Evolutionary conservation across 2,797 vertebrate genomes (phyloP).

Genomic region (Hephaestus fuliginosus): DNA sequence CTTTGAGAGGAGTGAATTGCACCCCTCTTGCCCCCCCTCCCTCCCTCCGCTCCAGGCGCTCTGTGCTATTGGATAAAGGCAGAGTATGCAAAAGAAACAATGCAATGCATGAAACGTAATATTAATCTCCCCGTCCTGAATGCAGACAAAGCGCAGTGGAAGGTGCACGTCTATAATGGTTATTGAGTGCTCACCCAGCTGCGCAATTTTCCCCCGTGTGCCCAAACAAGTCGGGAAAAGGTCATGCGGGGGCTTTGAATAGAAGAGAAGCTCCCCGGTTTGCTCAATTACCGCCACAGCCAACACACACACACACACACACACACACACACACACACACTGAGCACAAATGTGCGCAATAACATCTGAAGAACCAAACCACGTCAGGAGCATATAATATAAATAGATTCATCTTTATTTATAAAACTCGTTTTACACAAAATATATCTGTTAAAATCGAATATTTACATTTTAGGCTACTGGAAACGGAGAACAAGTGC

Average conservation of each 20-base stretch:
- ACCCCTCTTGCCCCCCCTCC: slow-evolving; percentile 32
- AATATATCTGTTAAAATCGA: slow-evolving; percentile 91
- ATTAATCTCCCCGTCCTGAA: slow-evolving; percentile 84
- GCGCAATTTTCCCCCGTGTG: slow-evolving; percentile 75
- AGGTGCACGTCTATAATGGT: slow-evolving; percentile 80
- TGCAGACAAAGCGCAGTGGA: slow-evolving; percentile 79
- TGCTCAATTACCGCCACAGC: slow-evolving; percentile 73
- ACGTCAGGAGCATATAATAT: slow-evolving; percentile 78
- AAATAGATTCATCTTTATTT: slow-evolving; percentile 91
- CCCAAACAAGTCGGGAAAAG: slow-evolving; percentile 77
- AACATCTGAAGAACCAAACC: slow-evolving; percentile 56
- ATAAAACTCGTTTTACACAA: slow-evolving; percentile 91
- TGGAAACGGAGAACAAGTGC: slow-evolving; percentile 89
- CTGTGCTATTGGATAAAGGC: slow-evolving; percentile 73
- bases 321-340: slow-evolving; percentile 24
- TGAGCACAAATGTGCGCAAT: not conserved
- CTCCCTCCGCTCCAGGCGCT: slow-evolving; percentile 55
- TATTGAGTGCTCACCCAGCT: slow-evolving; percentile 81
- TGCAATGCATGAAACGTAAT: slow-evolving; percentile 85
- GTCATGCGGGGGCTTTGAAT: slow-evolving; percentile 76
- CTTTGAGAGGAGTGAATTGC: slow-evolving; percentile 79
- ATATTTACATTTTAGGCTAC: slow-evolving; percentile 89
- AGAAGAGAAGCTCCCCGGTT: slow-evolving; percentile 69
- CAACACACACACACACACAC: slow-evolving; percentile 27
- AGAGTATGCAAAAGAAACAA: slow-evolving; percentile 82